Evolutionary conservation across 2,797 vertebrate species (phyloP).

Genomic region (Gallinago nigripennis): DNA sequence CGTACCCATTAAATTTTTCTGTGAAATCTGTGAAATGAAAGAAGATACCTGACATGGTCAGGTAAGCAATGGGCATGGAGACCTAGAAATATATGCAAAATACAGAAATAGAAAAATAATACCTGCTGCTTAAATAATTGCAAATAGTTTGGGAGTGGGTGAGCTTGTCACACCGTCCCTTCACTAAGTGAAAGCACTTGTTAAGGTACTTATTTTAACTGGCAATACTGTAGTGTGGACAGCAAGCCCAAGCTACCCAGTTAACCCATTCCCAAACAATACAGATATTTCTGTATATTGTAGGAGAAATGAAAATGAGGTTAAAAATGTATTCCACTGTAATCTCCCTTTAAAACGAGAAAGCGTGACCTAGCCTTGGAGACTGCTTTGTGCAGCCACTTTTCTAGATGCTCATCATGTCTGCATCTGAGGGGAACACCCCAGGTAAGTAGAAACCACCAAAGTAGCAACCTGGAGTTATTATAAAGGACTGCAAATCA

Average conservation of each 20-base stretch:
- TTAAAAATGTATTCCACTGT: neutral
- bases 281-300: neutral
- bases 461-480: neutral
- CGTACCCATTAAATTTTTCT: neutral
- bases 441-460: neutral
- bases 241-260: neutral
- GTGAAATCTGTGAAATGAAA: neutral
- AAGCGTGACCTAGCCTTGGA: neutral
- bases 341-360: neutral
- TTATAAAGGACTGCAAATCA: neutral
- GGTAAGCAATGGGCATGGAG: neutral
- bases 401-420: neutral
- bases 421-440: neutral
- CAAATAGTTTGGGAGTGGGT: fast-evolving
- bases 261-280: neutral
- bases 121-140: neutral
- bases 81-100: neutral
- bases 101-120: neutral
- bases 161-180: neutral
- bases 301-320: neutral
- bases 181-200: neutral
- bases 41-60: neutral
- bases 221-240: neutral
- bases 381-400: neutral
- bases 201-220: neutral